These are phyloP conservation scores for Oryzaephilus surinamensis DNA, from an alignment of 1,140 invertebrate genomes.

Conservation along the genomic window DNA sequence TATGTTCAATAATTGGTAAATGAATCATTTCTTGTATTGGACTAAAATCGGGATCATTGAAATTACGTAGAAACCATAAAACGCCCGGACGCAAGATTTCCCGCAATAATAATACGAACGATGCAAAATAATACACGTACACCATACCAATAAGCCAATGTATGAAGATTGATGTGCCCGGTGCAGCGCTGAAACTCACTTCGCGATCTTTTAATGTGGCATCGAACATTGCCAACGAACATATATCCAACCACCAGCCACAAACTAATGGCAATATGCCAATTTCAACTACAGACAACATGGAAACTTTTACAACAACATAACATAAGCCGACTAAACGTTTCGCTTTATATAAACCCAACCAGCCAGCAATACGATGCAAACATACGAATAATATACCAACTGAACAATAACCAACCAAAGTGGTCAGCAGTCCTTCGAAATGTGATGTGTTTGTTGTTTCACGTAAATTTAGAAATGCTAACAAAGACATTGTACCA, in stretches of 20 bases:
- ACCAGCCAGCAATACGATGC: slow-evolving; percentile 64
- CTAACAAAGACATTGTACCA: slow-evolving; percentile 55
- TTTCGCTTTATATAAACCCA: slow-evolving; percentile 70
- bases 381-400: slow-evolving; percentile 74
- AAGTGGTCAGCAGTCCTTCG: slow-evolving; percentile 83
- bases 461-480: slow-evolving; percentile 62
- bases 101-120: slow-evolving; percentile 84
- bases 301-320: slow-evolving; percentile 92
- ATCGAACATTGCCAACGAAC: slow-evolving; percentile 91
- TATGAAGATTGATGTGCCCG: slow-evolving; percentile 94
- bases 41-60: slow-evolving; percentile 99
- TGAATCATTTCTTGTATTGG: slow-evolving; percentile 99
- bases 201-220: slow-evolving; percentile 80
- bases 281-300: slow-evolving; percentile 89
- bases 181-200: slow-evolving; percentile 75
- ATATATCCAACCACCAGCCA: slow-evolving; percentile 99
- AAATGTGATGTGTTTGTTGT: slow-evolving; percentile 71
- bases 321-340: slow-evolving; percentile 88
- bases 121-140: slow-evolving; percentile 99
- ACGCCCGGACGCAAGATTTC: slow-evolving; percentile 94
- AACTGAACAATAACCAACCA: slow-evolving; percentile 88
- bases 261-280: slow-evolving; percentile 93
- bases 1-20: slow-evolving; percentile 82
- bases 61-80: slow-evolving; percentile 91
- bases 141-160: slow-evolving; percentile 99